phyloP scores from a whole-genome alignment of 2,888 invertebrate species.

The Amphipoea lucens region DNA sequence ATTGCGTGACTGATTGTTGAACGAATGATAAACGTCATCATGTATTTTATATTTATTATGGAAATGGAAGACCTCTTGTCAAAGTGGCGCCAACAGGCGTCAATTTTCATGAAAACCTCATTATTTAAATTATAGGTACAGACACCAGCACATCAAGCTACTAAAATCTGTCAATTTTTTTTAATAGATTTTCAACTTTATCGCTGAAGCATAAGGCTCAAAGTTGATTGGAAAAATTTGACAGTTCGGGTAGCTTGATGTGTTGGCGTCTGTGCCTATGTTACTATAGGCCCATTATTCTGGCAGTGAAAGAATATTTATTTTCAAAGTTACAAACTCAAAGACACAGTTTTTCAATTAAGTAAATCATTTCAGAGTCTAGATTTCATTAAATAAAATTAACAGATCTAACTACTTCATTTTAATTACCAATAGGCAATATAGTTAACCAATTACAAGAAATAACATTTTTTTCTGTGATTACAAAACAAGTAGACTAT shows the following conservation, averaged over 20 bases:
- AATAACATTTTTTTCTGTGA: slow-evolving; percentile 45
- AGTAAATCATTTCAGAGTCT: slow-evolving; percentile 9
- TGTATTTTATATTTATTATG: not conserved
- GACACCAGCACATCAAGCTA: no score
- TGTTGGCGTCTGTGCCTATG: not conserved
- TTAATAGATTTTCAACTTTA: no score
- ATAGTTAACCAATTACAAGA: slow-evolving; percentile 45
- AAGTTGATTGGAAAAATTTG: no score
- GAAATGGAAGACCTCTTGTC: not conserved
- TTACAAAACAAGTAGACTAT: slow-evolving; percentile 53
- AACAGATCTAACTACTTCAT: slow-evolving; percentile 52
- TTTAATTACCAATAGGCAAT: slow-evolving; percentile 35
- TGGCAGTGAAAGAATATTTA: not conserved
- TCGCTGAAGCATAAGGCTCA: no score
- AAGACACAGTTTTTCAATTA: slow-evolving; percentile 9
- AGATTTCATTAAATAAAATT: slow-evolving; percentile 22
- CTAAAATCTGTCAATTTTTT: no score
- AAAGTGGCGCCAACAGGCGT: not conserved
- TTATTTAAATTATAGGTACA: not conserved
- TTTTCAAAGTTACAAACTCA: slow-evolving; percentile 14
- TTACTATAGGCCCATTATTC: not conserved
- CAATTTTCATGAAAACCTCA: not conserved
- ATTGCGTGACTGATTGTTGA: not conserved
- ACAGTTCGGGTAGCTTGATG: no score
- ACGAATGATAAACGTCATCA: not conserved